Percentiles rank a stretch among this genome's conserved stretches.
Conservation (phyloP, 2,113 vertebrate genomes). For the Tympanuchus pallidicinctus region DNA sequence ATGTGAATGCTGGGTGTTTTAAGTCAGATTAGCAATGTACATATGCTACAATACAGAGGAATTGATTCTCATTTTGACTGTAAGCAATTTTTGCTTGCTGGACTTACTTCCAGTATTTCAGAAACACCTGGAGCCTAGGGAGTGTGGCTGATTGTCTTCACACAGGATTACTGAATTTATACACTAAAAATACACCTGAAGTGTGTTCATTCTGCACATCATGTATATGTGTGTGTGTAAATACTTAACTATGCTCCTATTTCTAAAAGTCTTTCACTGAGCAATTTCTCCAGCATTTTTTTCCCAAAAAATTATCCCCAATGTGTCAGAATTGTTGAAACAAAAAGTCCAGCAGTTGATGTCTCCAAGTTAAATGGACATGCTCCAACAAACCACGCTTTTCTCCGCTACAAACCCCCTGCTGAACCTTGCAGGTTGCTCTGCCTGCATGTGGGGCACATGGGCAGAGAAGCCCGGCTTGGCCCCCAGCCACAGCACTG, state of each 20-base stretch:
- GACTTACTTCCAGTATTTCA: background rate
- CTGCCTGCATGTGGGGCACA: background rate
- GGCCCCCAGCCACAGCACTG: background rate
- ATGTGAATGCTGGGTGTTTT: background rate
- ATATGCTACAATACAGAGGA: background rate
- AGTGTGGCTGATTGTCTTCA: fast-evolving
- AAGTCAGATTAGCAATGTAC: background rate
- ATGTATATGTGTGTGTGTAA: too few species aligned
- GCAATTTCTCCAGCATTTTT: background rate
- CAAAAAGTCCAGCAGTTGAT: background rate
- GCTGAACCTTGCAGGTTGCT: background rate
- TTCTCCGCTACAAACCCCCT: background rate
- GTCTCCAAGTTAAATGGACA: too few species aligned
- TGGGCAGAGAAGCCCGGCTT: background rate
- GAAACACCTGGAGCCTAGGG: background rate
- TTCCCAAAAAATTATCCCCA: background rate
- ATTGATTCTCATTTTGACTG: background rate
- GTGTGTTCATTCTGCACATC: fast-evolving
- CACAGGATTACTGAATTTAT: too few species aligned
- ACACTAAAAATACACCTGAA: background rate
- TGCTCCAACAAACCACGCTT: background rate
- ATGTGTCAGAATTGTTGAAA: background rate
- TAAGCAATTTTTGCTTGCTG: background rate
- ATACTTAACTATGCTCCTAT: background rate
- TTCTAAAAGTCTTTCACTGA: background rate